phyloP scores from a whole-genome alignment of 2,113 vertebrate genomes.

The Calonectris borealis region DNA sequence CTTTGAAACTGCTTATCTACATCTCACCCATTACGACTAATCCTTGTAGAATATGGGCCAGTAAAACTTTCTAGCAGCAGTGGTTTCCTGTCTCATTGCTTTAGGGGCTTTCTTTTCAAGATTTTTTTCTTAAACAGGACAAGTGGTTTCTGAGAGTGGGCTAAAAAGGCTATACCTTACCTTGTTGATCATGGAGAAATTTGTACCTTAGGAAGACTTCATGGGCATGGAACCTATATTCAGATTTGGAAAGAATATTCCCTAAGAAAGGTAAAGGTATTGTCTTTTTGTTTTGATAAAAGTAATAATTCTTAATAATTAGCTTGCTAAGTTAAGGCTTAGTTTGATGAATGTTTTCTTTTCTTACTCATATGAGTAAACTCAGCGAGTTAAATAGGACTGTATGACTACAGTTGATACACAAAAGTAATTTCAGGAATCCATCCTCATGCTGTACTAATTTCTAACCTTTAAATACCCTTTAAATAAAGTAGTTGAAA shows the following conservation, averaged over 20 bases:
- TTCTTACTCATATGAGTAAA: neutral
- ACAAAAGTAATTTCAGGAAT: neutral
- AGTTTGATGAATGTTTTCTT: neutral
- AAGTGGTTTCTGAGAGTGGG: slow-evolving; percentile 57
- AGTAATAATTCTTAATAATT: neutral
- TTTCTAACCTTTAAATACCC: neutral
- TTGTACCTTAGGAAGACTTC: slow-evolving; percentile 62
- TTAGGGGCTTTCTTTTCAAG: slow-evolving; percentile 54
- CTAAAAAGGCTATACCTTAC: slow-evolving; percentile 59
- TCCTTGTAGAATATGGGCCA: neutral
- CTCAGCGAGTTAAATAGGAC: neutral
- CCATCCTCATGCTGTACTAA: neutral
- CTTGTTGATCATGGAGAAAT: slow-evolving; percentile 56
- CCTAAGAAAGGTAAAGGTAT: slow-evolving; percentile 45
- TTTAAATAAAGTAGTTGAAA: neutral
- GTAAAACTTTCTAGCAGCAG: neutral
- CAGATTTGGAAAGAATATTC: slow-evolving; percentile 47
- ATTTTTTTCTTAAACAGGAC: slow-evolving; percentile 66
- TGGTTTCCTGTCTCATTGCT: slow-evolving; percentile 38
- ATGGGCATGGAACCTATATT: slow-evolving; percentile 20
- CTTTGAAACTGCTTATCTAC: neutral
- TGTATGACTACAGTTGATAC: neutral
- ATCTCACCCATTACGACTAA: neutral
- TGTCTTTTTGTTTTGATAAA: slow-evolving; percentile 23
- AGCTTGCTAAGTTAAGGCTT: neutral